Base-by-base conservation (phyloP, 2,888 invertebrate genomes). In the Synergus japonicus region DNA sequence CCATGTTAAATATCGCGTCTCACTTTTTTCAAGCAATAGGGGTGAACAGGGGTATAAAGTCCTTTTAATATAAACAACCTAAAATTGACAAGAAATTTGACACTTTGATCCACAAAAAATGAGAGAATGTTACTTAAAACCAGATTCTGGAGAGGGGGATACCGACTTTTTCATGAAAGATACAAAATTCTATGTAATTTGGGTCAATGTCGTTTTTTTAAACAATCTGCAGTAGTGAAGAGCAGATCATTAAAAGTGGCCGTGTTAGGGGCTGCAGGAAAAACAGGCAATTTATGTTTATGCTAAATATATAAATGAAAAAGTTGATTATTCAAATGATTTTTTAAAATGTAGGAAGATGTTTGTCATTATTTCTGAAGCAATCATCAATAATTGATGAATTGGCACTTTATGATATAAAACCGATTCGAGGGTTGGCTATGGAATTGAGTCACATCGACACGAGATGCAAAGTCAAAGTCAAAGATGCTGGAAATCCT, bases 401-500 rank as follows among this genome's bases (percentile, higher is more conserved):
- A 86, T 90, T 95, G 76, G 93, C 94, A 18, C 83, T 95, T n/a
- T 94, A 94, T 86, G 95, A 95, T 88, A 88, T 90, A 90, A 82
- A 82, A n/a, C 84, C 90, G 12, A 86, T 89, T 15, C 78, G 78
- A 1, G 91, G 92, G 43, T 86, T 93, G 29, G 92, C 91, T 13
- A 80, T 89, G 66, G 93, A 94, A 84, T 85, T 94, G 64, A 92
- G 90, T 83, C 92, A 93, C 76, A 90, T 93, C 49, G 93, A 93
- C 84, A 93, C 93, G 1, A 91, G 89, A 77, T 93, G 93, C 85
- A 91, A 88, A 87, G 92, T 93, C 15, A 87, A 87, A 8, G 82
- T 81, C 0, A 86, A 78, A 49, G 76, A 80, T 9, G 63, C 76
- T n/a, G 90, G 90, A 37, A 87, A 85, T 22, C 82, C 81, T 37